Evolutionary conservation across 2,797 vertebrate species (phyloP), one percentile per base, ranked within the genome.

Genomic region (Parotocinclus haroldoi): DNA sequence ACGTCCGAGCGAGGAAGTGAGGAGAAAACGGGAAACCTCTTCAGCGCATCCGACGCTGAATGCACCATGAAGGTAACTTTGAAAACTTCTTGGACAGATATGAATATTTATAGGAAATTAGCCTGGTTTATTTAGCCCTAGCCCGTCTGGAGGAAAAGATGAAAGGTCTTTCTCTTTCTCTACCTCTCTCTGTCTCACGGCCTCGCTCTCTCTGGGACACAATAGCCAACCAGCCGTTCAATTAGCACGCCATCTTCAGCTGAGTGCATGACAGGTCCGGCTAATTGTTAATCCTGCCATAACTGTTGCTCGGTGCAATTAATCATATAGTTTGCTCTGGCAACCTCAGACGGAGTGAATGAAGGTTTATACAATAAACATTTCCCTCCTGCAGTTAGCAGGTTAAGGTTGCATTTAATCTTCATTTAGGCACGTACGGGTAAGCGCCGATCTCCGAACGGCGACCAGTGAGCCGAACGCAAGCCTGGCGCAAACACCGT

Each of bases 221-320:
- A 95, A 94, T 89, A 87, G 90, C 91, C 86, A 87, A 93, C 89
- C 90, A 92, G 89, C 89, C 88, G 79, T 92, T 95, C 94, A 95
- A 95, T 95, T 95, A 95, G 91, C 86, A 90, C 85, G 89, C 89
- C 92, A 94, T 95, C 92, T 94, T 92, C 79, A 69, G 91, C 89
- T 86, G 92, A 93, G 91, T 93, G 91, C 90, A 92, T 93, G 93
- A 95, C 92, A 93, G 91, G 90, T 90, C 86, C 84, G 87, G 90
- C 91, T 95, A 95, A 95, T 96, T 95, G 94, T 93, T 94, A 92
- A 94, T 93, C 89, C 91, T 83, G 88, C 84, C 88, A 91, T 92
- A 92, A 94, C 91, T 92, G 93, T 91, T 93, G 88, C 92, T 93
- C 89, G 81, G 88, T 89, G 92, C 92, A 94, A 95, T 96, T 96